phyloP scores from a whole-genome alignment of 2,888 invertebrate genomes.

The Ochlodes sylvanus region DNA sequence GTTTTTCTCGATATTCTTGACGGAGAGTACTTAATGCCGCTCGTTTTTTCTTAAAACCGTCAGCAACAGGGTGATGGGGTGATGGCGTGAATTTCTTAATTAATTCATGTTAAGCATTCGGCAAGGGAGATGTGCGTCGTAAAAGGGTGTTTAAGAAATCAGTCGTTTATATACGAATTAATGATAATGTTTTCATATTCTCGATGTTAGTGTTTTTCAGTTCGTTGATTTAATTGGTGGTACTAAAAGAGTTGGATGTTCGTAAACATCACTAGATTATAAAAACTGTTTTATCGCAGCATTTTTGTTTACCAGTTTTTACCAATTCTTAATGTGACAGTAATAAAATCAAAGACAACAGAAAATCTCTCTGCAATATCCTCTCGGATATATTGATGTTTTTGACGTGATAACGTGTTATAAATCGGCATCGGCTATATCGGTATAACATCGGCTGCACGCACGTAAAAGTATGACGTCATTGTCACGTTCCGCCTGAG shows the following conservation, averaged over 20 bases:
- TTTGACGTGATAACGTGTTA: no score
- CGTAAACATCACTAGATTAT: neutral
- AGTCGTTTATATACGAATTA: conserved; percentile 59
- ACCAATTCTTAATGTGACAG: no score
- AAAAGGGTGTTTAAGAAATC: conserved; percentile 67
- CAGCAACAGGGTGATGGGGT: conserved; percentile 76
- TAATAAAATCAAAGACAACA: no score
- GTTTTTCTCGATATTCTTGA: conserved; percentile 74
- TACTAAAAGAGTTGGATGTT: conserved; percentile 40
- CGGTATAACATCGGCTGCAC: no score
- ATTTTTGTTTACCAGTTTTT: neutral
- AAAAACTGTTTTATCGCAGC: neutral
- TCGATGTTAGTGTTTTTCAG: conserved; percentile 54
- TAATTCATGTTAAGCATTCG: conserved; percentile 80
- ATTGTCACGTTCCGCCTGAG: no score
- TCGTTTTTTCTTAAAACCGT: conserved; percentile 68
- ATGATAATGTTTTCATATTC: conserved; percentile 62
- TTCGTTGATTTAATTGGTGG: conserved; percentile 66
- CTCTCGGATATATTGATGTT: no score
- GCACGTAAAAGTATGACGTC: no score
- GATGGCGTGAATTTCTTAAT: conserved; percentile 78
- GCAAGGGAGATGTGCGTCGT: conserved; percentile 56
- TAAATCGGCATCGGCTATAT: no score
- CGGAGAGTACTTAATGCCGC: conserved; percentile 65
- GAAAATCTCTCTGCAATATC: no score